Evolutionary conservation across 2,797 vertebrate genomes (phyloP), one percentile per base, ranked within the genome.

Genomic region (Gymnoscopelus microlampas): DNA sequence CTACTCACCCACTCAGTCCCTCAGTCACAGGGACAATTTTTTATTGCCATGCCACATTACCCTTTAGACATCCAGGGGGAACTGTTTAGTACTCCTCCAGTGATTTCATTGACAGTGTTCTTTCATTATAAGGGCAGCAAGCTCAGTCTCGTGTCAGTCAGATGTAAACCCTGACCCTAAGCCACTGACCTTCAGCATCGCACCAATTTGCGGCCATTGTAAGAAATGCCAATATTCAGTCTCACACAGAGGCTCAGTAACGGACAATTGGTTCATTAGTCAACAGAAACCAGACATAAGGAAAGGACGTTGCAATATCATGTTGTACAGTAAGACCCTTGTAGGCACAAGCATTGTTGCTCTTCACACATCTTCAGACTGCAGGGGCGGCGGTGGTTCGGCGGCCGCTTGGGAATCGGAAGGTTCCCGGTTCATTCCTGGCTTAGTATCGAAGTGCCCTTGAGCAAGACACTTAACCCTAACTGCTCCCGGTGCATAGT

Each of bases 111-210:
- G 74, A 86, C 79, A 78, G 66, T 76, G 75, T 62, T 77, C 66
- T 84, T 83, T 68, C 76, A 83, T 82, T 81, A 87, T 83, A 44
- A 44, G 39, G 19, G 84, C 73, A 85, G 66, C 71, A 74, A 76
- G 79, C 60, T 26, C 57, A 53, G 5, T 60, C 73, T 75, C 56
- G 13, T 75, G 71, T 78, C 77, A 78, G 60, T 35, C 59, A 73
- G 59, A 66, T 51, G 63, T 79, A 84, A 89, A 71, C 80, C 57
- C 64, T 81, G 82, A 82, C 82, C 73, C 74, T 69, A n/a, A 51
- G 19, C 75, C 79, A 77, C 53, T 85, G 82, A 85, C 78, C 78
- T 87, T 71, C 83, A 88, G 78, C 82, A 75, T 58, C 54, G 1
- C 58, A 60, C 50, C 44, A 72, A 59, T 63, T 66, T 60, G 66